Percentiles rank a stretch among this genome's conserved stretches.
phyloP scores from a whole-genome alignment of 2,888 invertebrate species.

The Notodonta ziczac region DNA sequence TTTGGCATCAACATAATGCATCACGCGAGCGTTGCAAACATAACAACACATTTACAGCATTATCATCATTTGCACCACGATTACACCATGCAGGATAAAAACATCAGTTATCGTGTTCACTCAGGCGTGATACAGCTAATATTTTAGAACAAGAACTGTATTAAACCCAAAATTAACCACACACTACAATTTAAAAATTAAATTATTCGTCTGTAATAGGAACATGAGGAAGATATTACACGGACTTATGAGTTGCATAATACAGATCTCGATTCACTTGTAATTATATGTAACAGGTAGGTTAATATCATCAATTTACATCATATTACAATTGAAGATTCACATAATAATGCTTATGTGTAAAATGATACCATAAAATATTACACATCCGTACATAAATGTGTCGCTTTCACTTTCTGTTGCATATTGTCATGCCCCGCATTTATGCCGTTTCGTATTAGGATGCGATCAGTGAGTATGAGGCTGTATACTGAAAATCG shows the following conservation, averaged over 20 bases:
- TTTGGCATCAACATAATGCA: conserved; percentile 1
- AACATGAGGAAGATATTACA: neutral
- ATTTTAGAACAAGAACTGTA: too few relatives aligned
- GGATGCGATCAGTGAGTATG: neutral
- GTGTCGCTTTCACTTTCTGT: neutral
- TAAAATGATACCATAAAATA: conserved; percentile 10
- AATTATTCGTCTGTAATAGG: neutral
- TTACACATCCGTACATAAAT: neutral
- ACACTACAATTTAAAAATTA: neutral
- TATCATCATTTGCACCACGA: neutral
- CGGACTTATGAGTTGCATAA: neutral
- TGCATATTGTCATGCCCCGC: neutral
- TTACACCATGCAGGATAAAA: neutral
- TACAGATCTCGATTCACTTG: conserved; percentile 11
- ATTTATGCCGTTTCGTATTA: neutral
- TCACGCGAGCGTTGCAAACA: conserved; percentile 3
- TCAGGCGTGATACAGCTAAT: neutral
- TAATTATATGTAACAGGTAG: conserved; percentile 21
- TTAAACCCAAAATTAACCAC: too few relatives aligned
- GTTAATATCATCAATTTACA: conserved; percentile 21
- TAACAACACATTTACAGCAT: neutral
- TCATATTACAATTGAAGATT: conserved; percentile 8
- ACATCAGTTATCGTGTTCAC: neutral
- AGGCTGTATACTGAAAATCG: too few relatives aligned
- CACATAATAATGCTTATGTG: conserved; percentile 8